Evolutionary conservation across 2,113 vertebrate species (phyloP).

Genomic region (Pedetes capensis): DNA sequence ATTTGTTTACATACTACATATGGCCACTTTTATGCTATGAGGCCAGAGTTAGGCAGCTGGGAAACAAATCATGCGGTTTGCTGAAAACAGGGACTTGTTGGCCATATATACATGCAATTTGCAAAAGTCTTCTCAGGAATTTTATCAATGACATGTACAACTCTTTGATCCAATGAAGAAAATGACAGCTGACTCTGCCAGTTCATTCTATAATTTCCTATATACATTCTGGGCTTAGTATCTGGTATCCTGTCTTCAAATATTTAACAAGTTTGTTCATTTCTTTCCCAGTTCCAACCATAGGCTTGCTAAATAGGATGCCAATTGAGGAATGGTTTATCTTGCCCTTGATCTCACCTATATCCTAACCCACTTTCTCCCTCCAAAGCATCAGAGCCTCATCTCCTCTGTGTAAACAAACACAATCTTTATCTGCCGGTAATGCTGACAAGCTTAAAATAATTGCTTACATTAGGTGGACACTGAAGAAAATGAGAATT

Average conservation of each 20-base stretch:
- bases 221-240: background rate
- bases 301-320: background rate
- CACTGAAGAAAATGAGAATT: constrained; percentile 10
- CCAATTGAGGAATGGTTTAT: background rate
- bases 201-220: background rate
- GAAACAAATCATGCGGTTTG: background rate
- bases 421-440: background rate
- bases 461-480: background rate
- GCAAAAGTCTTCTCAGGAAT: background rate
- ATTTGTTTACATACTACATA: background rate
- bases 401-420: background rate
- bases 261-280: background rate
- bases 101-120: background rate
- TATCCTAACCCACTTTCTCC: constrained; percentile 5
- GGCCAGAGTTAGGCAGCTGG: background rate
- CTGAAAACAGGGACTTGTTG: background rate
- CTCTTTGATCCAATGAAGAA: background rate
- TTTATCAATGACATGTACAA: background rate
- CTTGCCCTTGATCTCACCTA: background rate
- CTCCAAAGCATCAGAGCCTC: background rate
- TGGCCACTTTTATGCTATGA: background rate
- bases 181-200: background rate
- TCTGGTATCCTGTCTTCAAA: background rate
- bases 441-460: background rate
- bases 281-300: background rate